Percentiles rank a stretch among this genome's conserved stretches.
Evolutionary conservation across 2,888 invertebrate genomes (phyloP).

Genomic region (Nycteola revayana): DNA sequence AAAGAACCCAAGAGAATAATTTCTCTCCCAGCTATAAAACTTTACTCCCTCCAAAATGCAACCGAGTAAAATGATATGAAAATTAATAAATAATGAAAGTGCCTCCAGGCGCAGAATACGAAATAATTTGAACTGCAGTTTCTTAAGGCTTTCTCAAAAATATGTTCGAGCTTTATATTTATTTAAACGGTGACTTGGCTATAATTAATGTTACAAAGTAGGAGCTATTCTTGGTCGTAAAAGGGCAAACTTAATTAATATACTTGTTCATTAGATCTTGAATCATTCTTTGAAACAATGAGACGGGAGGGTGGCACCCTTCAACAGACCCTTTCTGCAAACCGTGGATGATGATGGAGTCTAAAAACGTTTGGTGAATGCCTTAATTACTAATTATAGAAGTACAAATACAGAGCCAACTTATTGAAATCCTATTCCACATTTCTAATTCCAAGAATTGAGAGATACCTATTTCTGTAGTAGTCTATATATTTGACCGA

Average conservation of each 20-base stretch:
- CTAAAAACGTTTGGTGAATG: conserved; percentile 17
- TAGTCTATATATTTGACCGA: too few species aligned
- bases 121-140: conserved; percentile 26
- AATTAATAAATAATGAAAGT: conserved; percentile 50
- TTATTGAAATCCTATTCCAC: too few species aligned
- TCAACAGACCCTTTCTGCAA: conserved; percentile 16
- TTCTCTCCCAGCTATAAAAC: conserved; percentile 36
- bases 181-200: conserved; percentile 38
- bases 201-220: conserved; percentile 47
- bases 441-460: too few species aligned
- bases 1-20: conserved; percentile 26
- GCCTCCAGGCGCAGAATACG: conserved; percentile 39
- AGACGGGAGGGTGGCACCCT: conserved; percentile 43
- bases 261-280: conserved; percentile 52
- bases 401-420: too few species aligned
- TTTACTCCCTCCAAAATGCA: conserved; percentile 35
- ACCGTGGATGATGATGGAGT: conserved; percentile 15
- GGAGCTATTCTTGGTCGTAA: conserved; percentile 39
- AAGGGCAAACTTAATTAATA: conserved; percentile 62
- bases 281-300: conserved; percentile 56
- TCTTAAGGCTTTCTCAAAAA: conserved; percentile 36
- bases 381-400: conserved; percentile 9
- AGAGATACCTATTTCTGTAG: too few species aligned
- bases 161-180: conserved; percentile 31
- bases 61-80: conserved; percentile 34